Conservation (phyloP, 2,113 vertebrate species). For the Malurus elegans region DNA sequence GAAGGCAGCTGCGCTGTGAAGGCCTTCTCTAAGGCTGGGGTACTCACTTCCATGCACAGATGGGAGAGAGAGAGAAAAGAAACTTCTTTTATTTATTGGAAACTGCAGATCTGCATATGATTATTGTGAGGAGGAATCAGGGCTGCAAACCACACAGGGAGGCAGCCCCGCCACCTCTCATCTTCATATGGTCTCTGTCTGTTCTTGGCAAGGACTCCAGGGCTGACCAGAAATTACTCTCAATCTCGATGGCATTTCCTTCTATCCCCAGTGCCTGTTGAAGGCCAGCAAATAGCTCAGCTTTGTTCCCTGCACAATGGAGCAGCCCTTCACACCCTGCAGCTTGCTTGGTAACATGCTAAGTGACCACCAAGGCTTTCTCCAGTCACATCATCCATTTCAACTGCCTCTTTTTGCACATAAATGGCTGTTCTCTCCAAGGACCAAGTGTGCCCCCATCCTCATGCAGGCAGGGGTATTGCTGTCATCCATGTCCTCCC, state of each 20-base stretch:
- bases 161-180: background rate
- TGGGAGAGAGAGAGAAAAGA: background rate
- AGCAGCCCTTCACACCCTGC: background rate
- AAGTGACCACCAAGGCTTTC: background rate
- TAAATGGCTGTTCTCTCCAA: background rate
- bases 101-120: background rate
- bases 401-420: background rate
- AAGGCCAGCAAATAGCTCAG: background rate
- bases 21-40: background rate
- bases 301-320: constrained; percentile 6
- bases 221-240: background rate
- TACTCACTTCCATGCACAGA: background rate
- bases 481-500: background rate
- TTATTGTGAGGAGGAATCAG: background rate
- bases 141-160: background rate
- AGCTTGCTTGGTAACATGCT: background rate
- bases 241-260: background rate
- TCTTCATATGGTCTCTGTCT: background rate
- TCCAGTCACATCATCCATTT: background rate
- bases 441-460: background rate
- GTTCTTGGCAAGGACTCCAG: background rate
- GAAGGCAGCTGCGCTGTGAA: background rate
- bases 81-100: background rate
- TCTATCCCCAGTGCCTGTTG: background rate
- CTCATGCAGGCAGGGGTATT: background rate